Evolutionary conservation across 2,797 vertebrate genomes (phyloP), one percentile per base, ranked within the genome.

Genomic region (Holocentrus rufus): DNA sequence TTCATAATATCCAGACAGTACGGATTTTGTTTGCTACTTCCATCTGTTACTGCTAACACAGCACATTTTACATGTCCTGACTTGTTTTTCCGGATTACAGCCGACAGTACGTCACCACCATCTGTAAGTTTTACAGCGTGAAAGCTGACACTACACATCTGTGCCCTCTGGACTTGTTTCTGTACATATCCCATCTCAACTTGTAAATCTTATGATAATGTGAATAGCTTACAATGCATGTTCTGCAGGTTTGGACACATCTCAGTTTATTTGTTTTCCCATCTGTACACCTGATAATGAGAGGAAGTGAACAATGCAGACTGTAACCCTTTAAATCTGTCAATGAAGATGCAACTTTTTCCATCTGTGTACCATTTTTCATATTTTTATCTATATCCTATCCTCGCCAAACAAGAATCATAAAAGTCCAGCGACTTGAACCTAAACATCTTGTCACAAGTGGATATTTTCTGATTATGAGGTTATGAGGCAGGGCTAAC

Each of bases 71-170:
- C 36, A 13, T 39, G 36, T 39, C 11, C 36, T 39, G 36, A 36
- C 34, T 39, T 39, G 9, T 39, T 39, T 39, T 39, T 39, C 11
- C 31, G 7, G 7, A 6, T 1, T 34, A 34, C 31, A 34, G 31
- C 31, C 31, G 5, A 34, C 31, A 6, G 9, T 39, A 2, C 2
- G 36, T 46, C 62, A 1, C 15, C 1, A 49, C 62, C 31, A 61
- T 58, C 62, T 73, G 73, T 8, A 66, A 23, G 2, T 46, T 50
- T 47, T 27, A 44, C 42, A 7, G 52, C 47, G 52, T 34, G 64
- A 64, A 53, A 44, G 62, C 44, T 61, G 13, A 22, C 56, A 34
- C 39, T 59, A 13, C 63, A 80, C 59, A 69, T 72, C 64, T 61
- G 59, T 49, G 47, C 18, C 5, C 31, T 34, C 31, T 8, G 7